These are phyloP conservation scores for Drosophila setosimentum DNA, from an alignment of 2,888 invertebrate genomes.

Conservation along the genomic window DNA sequence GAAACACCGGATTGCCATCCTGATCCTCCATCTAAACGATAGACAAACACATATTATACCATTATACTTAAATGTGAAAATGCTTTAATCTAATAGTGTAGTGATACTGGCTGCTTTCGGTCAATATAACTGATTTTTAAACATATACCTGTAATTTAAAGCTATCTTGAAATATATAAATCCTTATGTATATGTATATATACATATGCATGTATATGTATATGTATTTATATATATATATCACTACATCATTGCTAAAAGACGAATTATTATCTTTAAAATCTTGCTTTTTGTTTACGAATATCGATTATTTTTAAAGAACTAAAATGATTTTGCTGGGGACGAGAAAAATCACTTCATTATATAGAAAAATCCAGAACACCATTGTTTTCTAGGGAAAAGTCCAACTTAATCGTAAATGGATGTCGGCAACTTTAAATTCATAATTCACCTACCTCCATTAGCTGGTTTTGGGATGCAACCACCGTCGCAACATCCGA, in stretches of 20 bases:
- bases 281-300: background rate
- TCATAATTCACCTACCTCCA: conserved; percentile 67
- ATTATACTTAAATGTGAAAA: background rate
- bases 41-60: too few relatives aligned
- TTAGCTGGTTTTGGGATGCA: conserved; percentile 83
- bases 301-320: background rate
- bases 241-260: too few relatives aligned
- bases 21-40: conserved; percentile 90
- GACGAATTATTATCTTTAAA: background rate
- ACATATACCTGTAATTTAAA: too few relatives aligned
- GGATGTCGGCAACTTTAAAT: background rate
- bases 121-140: too few relatives aligned
- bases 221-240: too few relatives aligned
- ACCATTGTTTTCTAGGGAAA: too few relatives aligned
- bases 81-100: background rate
- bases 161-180: too few relatives aligned
- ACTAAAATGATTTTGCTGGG: too few relatives aligned
- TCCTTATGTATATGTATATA: too few relatives aligned
- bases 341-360: too few relatives aligned
- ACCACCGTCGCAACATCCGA: conserved; percentile 87
- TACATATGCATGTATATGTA: too few relatives aligned
- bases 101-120: background rate
- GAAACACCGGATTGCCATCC: conserved; percentile 89
- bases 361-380: too few relatives aligned
- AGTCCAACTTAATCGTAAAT: background rate